Evolutionary conservation across 2,888 invertebrate species (phyloP).

Genomic region (Drosophila paranaensis): DNA sequence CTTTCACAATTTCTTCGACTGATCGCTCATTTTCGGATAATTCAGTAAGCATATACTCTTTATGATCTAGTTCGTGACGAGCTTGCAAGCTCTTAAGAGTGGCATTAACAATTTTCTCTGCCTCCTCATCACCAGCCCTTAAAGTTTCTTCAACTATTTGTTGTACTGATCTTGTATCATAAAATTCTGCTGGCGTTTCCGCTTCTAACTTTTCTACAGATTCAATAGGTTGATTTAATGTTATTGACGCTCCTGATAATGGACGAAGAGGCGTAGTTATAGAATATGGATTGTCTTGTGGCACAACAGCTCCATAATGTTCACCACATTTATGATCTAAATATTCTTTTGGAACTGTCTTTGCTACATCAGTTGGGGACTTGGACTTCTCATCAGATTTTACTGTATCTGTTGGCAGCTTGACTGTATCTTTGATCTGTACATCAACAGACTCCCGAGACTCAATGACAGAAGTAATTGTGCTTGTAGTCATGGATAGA

Average conservation of each 20-base stretch:
- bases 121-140: conserved; percentile 67
- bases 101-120: conserved; percentile 61
- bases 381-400: neutral
- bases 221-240: neutral
- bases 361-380: neutral
- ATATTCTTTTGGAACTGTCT: conserved; percentile 2
- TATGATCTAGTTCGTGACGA: conserved; percentile 12
- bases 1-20: conserved; percentile 63
- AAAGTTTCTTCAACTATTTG: conserved; percentile 71
- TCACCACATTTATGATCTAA: neutral
- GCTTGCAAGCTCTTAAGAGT: conserved; percentile 55
- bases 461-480: neutral
- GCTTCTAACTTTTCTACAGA: neutral
- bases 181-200: neutral
- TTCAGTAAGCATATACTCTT: neutral
- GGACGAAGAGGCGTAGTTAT: neutral
- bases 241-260: neutral
- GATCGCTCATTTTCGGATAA: conserved; percentile 36
- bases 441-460: conserved; percentile 1
- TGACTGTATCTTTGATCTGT: neutral
- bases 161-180: conserved; percentile 61
- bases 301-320: neutral
- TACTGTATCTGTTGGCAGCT: neutral
- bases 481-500: neutral
- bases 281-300: neutral